Conservation (phyloP, 2,888 invertebrate genomes). For the Pyrgus malvae region DNA sequence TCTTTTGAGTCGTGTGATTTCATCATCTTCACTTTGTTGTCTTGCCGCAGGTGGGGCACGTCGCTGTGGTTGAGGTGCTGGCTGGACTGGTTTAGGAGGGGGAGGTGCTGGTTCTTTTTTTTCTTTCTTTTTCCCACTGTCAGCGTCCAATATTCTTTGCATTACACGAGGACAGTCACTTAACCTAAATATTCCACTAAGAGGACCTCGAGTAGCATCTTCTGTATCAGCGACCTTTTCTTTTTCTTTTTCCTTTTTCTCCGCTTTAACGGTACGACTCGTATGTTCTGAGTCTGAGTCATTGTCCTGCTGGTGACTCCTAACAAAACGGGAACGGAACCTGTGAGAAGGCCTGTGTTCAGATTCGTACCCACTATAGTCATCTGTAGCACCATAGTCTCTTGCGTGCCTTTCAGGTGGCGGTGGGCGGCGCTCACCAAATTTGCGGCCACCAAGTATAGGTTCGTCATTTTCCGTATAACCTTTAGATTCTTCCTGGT, state of each 20-base stretch:
- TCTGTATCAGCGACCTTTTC: constrained; percentile 93
- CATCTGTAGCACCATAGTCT: constrained; percentile 83
- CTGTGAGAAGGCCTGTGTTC: constrained; percentile 84
- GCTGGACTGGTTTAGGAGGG: constrained; percentile 81
- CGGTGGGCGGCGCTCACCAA: constrained; percentile 86
- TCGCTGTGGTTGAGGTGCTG: constrained; percentile 71
- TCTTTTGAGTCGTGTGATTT: constrained; percentile 92
- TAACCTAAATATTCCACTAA: constrained; percentile 94
- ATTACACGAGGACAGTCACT: constrained; percentile 94
- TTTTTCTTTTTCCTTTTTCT: constrained; percentile 82
- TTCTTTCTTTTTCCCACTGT: constrained; percentile 88
- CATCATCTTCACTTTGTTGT: constrained; percentile 94
- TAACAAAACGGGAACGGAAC: constrained; percentile 87
- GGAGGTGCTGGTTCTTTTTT: constrained; percentile 85
- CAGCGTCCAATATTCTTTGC: constrained; percentile 92
- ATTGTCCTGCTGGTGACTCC: constrained; percentile 86
- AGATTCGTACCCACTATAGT: constrained; percentile 87
- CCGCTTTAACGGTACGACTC: constrained; percentile 84
- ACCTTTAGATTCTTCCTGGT: constrained; percentile 88
- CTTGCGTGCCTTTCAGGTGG: constrained; percentile 77
- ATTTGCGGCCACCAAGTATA: constrained; percentile 87
- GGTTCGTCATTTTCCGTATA: constrained; percentile 86
- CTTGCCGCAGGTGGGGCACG: constrained; percentile 85
- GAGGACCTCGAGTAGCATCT: constrained; percentile 91
- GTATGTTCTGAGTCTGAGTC: constrained; percentile 88